These are phyloP conservation scores for Argyrosomus japonicus DNA, from an alignment of 2,113 vertebrate species.

Conservation along the genomic window DNA sequence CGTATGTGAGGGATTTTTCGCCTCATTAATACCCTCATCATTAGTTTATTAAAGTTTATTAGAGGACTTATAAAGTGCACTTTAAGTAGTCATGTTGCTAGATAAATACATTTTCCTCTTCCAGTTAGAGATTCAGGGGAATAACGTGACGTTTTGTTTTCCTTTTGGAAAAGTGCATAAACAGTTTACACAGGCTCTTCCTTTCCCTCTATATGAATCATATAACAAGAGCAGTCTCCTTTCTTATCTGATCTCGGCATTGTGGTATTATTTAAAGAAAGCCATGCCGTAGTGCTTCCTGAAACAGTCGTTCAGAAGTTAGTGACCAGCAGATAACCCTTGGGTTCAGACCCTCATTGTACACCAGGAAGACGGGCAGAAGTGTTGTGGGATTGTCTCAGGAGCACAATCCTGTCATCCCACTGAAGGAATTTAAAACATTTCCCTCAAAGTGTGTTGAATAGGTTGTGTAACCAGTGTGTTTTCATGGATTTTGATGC, in stretches of 20 bases:
- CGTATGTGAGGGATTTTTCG: not conserved
- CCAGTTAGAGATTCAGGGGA: constrained; percentile 8
- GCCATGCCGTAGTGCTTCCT: constrained; percentile 74
- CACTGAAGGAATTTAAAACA: constrained; percentile 35
- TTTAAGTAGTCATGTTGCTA: not conserved
- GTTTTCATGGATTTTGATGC: not conserved
- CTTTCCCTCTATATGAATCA: constrained; percentile 72
- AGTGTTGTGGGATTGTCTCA: constrained; percentile 35
- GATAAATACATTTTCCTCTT: not conserved
- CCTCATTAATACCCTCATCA: not conserved
- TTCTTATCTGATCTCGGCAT: constrained; percentile 81
- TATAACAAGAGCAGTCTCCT: constrained; percentile 67
- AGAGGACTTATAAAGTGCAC: not conserved
- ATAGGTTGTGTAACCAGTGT: not conserved
- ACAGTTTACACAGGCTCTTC: constrained; percentile 76
- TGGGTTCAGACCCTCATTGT: constrained; percentile 63
- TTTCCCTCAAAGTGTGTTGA: not conserved
- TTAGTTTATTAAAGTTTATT: not conserved
- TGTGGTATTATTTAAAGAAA: constrained; percentile 83
- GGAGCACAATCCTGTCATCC: constrained; percentile 47
- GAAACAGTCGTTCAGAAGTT: constrained; percentile 63
- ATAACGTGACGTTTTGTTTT: constrained; percentile 49
- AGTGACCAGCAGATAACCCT: constrained; percentile 78
- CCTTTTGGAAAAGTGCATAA: constrained; percentile 44
- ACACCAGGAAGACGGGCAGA: constrained; percentile 51